Evolutionary conservation across 2,888 invertebrate genomes (phyloP), one percentile per base, ranked within the genome.

Genomic region (Platerodrilus igneus): DNA sequence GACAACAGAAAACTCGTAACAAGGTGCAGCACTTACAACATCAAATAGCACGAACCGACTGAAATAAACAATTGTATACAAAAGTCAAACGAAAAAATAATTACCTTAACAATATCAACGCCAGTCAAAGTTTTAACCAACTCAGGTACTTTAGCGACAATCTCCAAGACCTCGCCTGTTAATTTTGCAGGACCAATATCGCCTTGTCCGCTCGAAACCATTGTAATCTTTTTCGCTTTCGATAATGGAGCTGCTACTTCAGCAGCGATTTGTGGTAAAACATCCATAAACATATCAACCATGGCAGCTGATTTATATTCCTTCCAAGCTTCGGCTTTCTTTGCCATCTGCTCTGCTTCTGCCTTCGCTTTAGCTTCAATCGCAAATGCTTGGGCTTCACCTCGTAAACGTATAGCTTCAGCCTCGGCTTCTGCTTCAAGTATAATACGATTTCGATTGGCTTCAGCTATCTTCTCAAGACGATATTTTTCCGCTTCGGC

Each of bases 261-360:
- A 16, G 95, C 95, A 15, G 94, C 94, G 61, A 96, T 78, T 83
- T 93, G 94, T 10, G 96, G 96, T 59, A 97, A 71, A 20, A 90
- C 87, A 37, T 95, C 92, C 45, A 97, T 77, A 62, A 95, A 82
- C 95, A 97, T 96, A 63, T 96, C 95, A 42, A 92, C 81, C 85
- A 93, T 89, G 6, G 94, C 93, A 18, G 94, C 93, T 32, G 86
- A 91, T 52, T 93, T 89, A 68, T 96, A 97, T 61, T 95, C 93
- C 63, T 86, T 88, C 85, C 88, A 96, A 11, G 97, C 96, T 56
- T 94, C 94, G 0, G 95, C 96, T 63, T 96, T 97, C 72, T 91
- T 91, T 1, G 87, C 80, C 91, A 96, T 94, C 71, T 95, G 95
- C 67, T 92, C 93, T 0, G 95, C 93, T 63, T 97, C 96, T 2